phyloP scores from a whole-genome alignment of 2,797 vertebrate species.

The Xerus rutilus region DNA sequence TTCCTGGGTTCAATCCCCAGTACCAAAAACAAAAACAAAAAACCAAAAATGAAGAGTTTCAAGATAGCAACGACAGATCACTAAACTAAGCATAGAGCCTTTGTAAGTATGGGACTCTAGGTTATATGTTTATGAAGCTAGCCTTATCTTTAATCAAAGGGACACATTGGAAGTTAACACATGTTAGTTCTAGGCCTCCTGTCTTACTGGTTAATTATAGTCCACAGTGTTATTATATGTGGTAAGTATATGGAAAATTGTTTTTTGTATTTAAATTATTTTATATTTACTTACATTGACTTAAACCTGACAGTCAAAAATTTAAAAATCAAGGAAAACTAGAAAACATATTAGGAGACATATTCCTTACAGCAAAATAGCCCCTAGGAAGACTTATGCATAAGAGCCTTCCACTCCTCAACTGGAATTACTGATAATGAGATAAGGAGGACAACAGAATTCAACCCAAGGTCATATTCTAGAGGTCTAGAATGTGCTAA shows the following conservation, averaged over 20 bases:
- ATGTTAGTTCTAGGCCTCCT: neutral
- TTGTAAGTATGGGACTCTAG: neutral
- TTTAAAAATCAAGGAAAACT: neutral
- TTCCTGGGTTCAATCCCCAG: too few relatives aligned
- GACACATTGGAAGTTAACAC: neutral
- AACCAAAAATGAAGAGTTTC: neutral
- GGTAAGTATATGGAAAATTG: neutral
- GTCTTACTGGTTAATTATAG: neutral
- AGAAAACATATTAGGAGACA: neutral
- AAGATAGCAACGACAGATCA: neutral
- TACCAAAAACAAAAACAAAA: too few relatives aligned
- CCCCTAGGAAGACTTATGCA: neutral
- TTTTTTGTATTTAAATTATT: neutral
- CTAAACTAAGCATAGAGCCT: neutral
- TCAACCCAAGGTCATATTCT: slow-evolving; percentile 50
- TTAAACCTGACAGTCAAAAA: neutral
- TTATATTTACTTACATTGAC: slow-evolving; percentile 13
- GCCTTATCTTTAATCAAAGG: neutral
- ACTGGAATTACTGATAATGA: slow-evolving; percentile 10
- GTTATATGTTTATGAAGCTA: neutral
- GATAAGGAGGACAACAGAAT: slow-evolving; percentile 22
- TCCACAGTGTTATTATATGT: neutral
- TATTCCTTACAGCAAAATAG: neutral
- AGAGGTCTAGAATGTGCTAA: slow-evolving; percentile 54
- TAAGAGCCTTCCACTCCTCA: neutral